Base-by-base conservation (phyloP, 2,888 invertebrate genomes). In the Hyposoter dolosus region DNA sequence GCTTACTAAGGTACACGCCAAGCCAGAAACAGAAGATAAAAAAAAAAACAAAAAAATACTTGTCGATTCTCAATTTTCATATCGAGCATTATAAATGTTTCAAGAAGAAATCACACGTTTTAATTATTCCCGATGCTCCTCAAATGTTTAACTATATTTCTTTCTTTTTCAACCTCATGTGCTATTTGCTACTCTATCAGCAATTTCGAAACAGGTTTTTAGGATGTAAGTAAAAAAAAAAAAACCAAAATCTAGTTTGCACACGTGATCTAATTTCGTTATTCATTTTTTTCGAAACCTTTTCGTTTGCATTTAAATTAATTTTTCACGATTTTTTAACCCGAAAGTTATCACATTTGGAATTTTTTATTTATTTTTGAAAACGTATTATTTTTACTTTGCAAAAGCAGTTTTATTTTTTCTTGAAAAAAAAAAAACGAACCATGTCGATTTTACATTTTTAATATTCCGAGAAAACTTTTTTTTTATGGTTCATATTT, bases 1-100 rank as follows among this genome's bases (percentile, higher is more conserved):
- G 83, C 96, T 96, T 88, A 95, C 97, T 89, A 96, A 97, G 96
- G 97, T 97, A 94, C 90, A 93, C 92, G 93, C 92, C 92, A 92
- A 90, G 92, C 92, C 92, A 92, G 93, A 92, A 91, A 74, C 86
- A 81, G 88, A 85, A 82, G 3, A 53, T 1, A 60, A 68, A 76
- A 76, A 40, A 28, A 28, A 28, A 28, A 28, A 28, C 1, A 28
- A 28, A 74, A 28, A 74, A 79, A 69, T 9, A 15, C 28, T 60
- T 28, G 12, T 15, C 28, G 12, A 28, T 60, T 60, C 5, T 28
- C 10, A 1, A 53, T 40, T 72, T 60, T 19, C 32, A 63, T 32
- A 45, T 32, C n/a, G 60, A 65, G 28, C n/a, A 50, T 50, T 23
- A n/a, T n/a, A 0, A 32, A 77, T 50, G 1, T 60, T 60, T 35